Evolutionary conservation across 2,797 vertebrate genomes (phyloP).

Genomic region (Melanotaenia pygmaea): DNA sequence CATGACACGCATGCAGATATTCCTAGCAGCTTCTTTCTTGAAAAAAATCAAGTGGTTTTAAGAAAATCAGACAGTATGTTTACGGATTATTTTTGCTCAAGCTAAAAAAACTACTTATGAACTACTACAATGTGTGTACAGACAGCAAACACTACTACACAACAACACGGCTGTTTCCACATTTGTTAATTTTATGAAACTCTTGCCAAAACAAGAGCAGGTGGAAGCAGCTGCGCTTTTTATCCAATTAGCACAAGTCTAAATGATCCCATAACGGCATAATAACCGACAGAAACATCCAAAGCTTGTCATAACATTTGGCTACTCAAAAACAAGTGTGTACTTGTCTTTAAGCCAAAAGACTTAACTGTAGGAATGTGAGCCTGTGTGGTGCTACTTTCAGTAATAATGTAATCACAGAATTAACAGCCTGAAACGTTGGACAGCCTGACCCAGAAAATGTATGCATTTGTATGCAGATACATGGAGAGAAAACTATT

Average conservation of each 20-base stretch:
- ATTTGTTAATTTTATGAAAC: slow-evolving; percentile 9
- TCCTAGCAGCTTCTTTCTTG: background rate
- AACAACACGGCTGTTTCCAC: slow-evolving; percentile 12
- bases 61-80: background rate
- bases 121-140: background rate
- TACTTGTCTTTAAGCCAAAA: slow-evolving; percentile 49
- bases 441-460: slow-evolving; percentile 15
- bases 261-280: slow-evolving; percentile 21
- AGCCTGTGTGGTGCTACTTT: slow-evolving; percentile 24
- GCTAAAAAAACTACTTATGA: background rate
- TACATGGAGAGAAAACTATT: background rate
- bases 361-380: slow-evolving; percentile 65
- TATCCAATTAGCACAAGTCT: slow-evolving; percentile 42
- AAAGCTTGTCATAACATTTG: slow-evolving; percentile 21
- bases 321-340: slow-evolving; percentile 45
- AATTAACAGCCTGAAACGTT: slow-evolving; percentile 30
- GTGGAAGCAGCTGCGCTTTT: slow-evolving; percentile 35
- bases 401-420: slow-evolving; percentile 25
- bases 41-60: background rate
- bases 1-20: background rate
- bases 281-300: slow-evolving; percentile 29
- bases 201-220: slow-evolving; percentile 60
- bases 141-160: background rate
- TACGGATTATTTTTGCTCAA: background rate
- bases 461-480: background rate